Conservation (phyloP, 2,113 vertebrate species). For the Pontoporia blainvillei region DNA sequence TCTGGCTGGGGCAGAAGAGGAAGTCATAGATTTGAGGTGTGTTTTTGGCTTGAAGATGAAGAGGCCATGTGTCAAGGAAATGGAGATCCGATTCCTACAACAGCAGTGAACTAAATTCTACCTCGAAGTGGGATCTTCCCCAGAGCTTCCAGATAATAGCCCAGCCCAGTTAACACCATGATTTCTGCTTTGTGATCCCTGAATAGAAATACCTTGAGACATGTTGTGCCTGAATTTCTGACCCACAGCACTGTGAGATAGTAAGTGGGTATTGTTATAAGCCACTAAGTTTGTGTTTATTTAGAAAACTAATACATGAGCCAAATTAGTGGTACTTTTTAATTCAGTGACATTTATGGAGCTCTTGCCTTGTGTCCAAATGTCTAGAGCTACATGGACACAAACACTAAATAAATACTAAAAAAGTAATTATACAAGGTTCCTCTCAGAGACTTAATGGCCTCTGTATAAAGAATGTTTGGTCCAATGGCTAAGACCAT, state of each 20-base stretch:
- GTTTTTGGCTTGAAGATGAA: not conserved
- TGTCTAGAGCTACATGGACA: not conserved
- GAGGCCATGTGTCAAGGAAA: not conserved
- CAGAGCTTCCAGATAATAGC: not conserved
- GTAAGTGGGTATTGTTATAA: not conserved
- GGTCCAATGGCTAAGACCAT: not conserved
- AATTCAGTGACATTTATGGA: not conserved
- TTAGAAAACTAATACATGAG: conserved; percentile 6
- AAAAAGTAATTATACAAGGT: not conserved
- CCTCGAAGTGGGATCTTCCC: not conserved
- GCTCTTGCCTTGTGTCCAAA: not conserved
- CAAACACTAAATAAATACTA: not conserved
- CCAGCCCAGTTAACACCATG: not conserved
- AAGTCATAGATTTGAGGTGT: not conserved
- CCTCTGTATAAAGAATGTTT: not conserved
- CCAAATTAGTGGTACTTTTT: not conserved
- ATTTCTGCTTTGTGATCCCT: not conserved
- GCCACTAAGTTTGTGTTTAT: not conserved
- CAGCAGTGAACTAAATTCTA: not conserved
- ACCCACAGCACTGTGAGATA: not conserved
- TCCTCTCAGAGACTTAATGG: not conserved
- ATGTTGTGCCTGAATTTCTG: not conserved
- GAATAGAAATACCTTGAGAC: not conserved
- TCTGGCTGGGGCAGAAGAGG: not conserved
- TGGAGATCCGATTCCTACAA: not conserved